Conservation (phyloP, 2,113 vertebrate genomes). For the Oncorhynchus masou region DNA sequence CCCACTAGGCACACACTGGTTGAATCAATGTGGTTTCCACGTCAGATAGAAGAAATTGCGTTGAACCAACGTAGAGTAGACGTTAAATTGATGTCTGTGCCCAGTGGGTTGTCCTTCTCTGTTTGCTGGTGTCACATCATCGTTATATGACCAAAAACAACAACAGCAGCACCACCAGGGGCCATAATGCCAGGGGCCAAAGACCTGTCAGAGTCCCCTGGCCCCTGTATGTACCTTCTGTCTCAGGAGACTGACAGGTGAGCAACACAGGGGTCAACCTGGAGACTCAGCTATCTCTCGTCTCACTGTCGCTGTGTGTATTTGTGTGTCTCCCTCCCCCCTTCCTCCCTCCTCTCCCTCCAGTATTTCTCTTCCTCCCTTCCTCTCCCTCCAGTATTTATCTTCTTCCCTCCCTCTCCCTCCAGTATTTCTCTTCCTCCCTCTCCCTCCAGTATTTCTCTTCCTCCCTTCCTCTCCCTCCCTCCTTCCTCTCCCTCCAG, state of each 20-base stretch:
- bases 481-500: too few relatives aligned
- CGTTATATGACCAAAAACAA: slow-evolving; percentile 38
- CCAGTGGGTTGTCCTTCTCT: too few relatives aligned
- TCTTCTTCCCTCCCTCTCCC: too few relatives aligned
- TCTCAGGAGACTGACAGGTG: slow-evolving; percentile 54
- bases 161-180: slow-evolving; percentile 3
- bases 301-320: background rate
- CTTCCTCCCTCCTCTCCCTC: too few relatives aligned
- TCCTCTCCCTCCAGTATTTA: too few relatives aligned
- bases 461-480: too few relatives aligned
- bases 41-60: slow-evolving; percentile 22
- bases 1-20: slow-evolving; percentile 16
- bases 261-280: slow-evolving; percentile 41
- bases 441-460: too few relatives aligned
- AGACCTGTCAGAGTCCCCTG: background rate
- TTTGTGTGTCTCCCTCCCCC: too few relatives aligned
- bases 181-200: background rate
- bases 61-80: too few relatives aligned
- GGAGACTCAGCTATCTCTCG: slow-evolving; percentile 16
- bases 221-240: background rate
- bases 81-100: too few relatives aligned
- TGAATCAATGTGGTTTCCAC: slow-evolving; percentile 19
- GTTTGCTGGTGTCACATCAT: slow-evolving; percentile 33
- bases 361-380: too few relatives aligned
- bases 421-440: too few relatives aligned